Base-by-base conservation (phyloP, 2,113 vertebrate genomes). In the Glaucidium brasilianum region DNA sequence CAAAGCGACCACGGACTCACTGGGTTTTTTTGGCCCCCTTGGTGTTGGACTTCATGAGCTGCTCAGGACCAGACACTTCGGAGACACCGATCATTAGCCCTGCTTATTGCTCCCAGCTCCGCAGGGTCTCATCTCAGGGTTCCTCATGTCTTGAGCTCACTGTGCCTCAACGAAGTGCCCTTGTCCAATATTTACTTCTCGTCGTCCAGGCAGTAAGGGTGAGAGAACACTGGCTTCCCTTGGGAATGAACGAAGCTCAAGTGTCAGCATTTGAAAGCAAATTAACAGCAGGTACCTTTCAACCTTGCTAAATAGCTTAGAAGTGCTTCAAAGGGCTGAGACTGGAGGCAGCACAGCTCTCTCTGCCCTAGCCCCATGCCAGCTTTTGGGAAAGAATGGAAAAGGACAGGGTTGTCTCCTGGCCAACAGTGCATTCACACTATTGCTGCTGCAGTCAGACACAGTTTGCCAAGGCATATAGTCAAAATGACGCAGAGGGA, bases 121-220 rank as follows among this genome's bases (percentile, higher is more conserved):
- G 6, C 83, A 73, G 88, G 91, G 83, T 86, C 68, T 96, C 86
- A 47, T 96, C 96, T 96, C 96, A 97, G 96, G 95, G 91, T 89
- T 94, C 75, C 67, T 95, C 50, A 3, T 25, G 63, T 85, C 85
- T 94, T 8, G 0, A 88, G 66, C 55, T 76, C 7, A 2, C 62
- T 92, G 71, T 86, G 72, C 66, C 58, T 94, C 84, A 56, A 55
- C 60, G 18, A 77, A 63, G 60, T 59, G 64, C 69, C 62, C 66
- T 87, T 53, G 27, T 63, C 56, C 64, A 60, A 0, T 29, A 66
- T 81, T 88, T 89, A 69, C 35, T 80, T 58, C 35, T 76, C 29
- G 21, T 71, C 10, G 68, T 90, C 26, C 59, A 55, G 29, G 59
- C 71, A 47, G 52, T 20, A 52, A 67, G 47, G 49, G 27, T 58